A percentile compares a stretch with the other conserved stretches of the same genome.
Conservation (phyloP, 2,888 invertebrate genomes). For the Ectropis crepuscularia region DNA sequence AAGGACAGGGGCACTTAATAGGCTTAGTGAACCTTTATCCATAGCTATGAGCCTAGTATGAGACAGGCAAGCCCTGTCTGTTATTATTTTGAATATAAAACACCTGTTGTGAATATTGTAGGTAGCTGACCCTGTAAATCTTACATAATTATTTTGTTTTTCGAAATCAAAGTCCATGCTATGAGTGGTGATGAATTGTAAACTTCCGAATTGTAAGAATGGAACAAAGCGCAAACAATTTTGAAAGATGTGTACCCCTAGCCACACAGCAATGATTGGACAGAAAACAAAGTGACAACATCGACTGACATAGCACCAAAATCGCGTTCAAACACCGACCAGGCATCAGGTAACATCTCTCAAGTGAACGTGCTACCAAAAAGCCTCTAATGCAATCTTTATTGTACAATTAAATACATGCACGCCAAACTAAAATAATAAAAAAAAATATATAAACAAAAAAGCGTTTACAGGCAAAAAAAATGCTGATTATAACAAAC, state of each 20-base stretch:
- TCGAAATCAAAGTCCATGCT: not conserved
- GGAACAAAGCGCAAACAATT: slow-evolving; percentile 47
- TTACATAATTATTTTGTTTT: not conserved
- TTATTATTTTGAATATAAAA: not conserved
- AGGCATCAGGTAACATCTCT: slow-evolving; percentile 79
- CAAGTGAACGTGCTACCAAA: slow-evolving; percentile 71
- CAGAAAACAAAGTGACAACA: slow-evolving; percentile 54
- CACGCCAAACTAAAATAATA: slow-evolving; percentile 53
- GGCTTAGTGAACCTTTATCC: no score
- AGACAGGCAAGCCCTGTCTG: no score
- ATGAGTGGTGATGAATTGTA: slow-evolving; percentile 1
- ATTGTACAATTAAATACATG: slow-evolving; percentile 54
- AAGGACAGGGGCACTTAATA: no score
- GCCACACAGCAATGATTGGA: slow-evolving; percentile 72
- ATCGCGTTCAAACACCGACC: slow-evolving; percentile 41
- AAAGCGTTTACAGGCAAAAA: slow-evolving; percentile 1
- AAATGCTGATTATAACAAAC: not conserved
- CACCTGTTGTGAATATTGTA: no score
- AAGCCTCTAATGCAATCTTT: slow-evolving; percentile 52
- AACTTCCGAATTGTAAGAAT: slow-evolving; percentile 16
- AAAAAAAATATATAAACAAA: slow-evolving; percentile 16
- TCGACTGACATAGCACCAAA: slow-evolving; percentile 30
- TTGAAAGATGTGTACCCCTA: slow-evolving; percentile 83
- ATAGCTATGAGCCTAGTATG: no score
- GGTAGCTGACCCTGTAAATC: no score